A percentile compares a stretch with the other conserved stretches of the same genome.
Evolutionary conservation across 2,888 invertebrate genomes (phyloP).

Genomic region (Amblyjoppa proteus): DNA sequence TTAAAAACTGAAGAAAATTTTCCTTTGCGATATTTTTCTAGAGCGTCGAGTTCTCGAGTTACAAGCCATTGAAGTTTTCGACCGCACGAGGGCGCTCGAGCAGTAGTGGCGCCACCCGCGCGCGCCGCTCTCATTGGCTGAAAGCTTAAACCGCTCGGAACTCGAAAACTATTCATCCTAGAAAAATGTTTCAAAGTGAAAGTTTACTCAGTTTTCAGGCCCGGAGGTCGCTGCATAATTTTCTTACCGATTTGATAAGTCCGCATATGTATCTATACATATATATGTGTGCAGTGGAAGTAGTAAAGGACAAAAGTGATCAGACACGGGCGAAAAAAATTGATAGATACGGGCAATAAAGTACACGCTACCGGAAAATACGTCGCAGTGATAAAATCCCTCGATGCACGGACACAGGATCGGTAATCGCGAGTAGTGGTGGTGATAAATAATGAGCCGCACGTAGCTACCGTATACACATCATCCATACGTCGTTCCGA

Average conservation of each 20-base stretch:
- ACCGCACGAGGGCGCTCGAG: not conserved
- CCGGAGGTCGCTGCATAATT: not conserved
- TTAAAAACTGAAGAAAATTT: not conserved
- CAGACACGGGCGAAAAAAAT: not conserved
- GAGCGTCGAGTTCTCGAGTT: not conserved
- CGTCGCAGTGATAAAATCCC: slow-evolving; percentile 3
- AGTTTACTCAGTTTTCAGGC: not conserved
- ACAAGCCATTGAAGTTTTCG: not conserved
- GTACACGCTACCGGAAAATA: not conserved
- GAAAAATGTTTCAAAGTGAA: not conserved
- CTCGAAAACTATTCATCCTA: not conserved
- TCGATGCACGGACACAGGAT: not conserved
- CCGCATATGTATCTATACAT: not conserved
- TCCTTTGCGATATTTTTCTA: not conserved
- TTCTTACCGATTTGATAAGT: not conserved
- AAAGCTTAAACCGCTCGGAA: not conserved
- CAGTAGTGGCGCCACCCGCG: not conserved
- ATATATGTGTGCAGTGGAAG: not conserved
- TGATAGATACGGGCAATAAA: not conserved
- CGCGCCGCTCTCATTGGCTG: not conserved
- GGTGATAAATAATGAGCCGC: slow-evolving; percentile 28
- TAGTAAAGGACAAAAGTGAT: not conserved
- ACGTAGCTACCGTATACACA: not conserved
- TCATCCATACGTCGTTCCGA: slow-evolving; percentile 22
- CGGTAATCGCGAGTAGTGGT: not conserved